Base-by-base conservation (phyloP, 1,140 invertebrate species). In the Drosophila prosaltans region DNA sequence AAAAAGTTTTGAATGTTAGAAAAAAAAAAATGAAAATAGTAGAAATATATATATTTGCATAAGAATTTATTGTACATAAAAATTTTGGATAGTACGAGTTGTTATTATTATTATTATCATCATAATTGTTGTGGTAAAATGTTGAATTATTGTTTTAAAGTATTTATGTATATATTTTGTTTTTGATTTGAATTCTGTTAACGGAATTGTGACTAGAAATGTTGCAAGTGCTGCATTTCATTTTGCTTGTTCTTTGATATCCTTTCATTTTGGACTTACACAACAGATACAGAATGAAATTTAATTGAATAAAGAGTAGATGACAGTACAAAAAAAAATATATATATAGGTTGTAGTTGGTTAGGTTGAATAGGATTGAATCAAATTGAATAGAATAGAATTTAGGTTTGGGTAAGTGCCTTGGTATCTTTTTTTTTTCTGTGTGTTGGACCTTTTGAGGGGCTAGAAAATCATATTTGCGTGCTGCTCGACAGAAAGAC, bases 11-110 rank as follows among this genome's bases (percentile, higher is more conserved):
- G 69, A 78, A 83, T 88, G 80, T 88, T 36, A 4, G 32, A 36
- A 7, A 88, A 88, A 88, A 16, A 16, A 89, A 88, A 88, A 88
- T 80, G 80, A 88, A 89, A 89, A 77, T 80, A 88, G 80, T 89
- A 88, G 78, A 88, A 80, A 88, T 80, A 51, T 51, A 51, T 51
- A 58, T 39, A 88, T 89, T 88, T 88, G 84, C 84, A 88, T 88
- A 88, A 88, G 84, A 88, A 80, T 84, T 75, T 65, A 40, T 89
- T 89, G 73, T 9, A 26, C 21, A 48, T 72, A 36, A 36, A 36
- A 7, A 84, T 61, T 89, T 89, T 70, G 28, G 55, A 69, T 40
- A 51, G 45, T 51, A 26, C 45, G 45, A 51, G 21, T 48, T 48
- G 24, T 24, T 48, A 21, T 48, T 48, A 21, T 48, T 21, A 48